Percentiles rank a stretch among this genome's conserved stretches.
Evolutionary conservation across 2,797 vertebrate genomes (phyloP).

Genomic region (Eulemur albifrons): DNA sequence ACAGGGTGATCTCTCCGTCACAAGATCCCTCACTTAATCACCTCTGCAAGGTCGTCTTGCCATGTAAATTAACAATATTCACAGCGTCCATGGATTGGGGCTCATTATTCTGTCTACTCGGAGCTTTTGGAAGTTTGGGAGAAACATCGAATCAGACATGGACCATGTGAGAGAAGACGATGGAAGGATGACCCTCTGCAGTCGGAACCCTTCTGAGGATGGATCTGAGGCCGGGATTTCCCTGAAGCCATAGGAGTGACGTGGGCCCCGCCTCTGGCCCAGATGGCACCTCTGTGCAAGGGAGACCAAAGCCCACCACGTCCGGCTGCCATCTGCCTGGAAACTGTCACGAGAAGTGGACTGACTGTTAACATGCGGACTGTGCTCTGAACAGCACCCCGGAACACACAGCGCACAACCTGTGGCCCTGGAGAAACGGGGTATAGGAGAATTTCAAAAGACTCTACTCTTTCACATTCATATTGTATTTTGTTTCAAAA

Average conservation of each 20-base stretch:
- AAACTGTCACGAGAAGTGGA: too few species aligned
- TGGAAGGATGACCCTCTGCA: background rate
- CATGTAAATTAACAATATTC: background rate
- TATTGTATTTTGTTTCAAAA: background rate
- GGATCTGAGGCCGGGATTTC: too few species aligned
- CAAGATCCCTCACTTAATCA: background rate
- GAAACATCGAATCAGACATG: background rate
- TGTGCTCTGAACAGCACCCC: background rate
- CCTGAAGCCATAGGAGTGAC: too few species aligned
- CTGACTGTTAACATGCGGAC: fast-evolving
- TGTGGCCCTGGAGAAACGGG: too few species aligned
- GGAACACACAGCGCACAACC: too few species aligned
- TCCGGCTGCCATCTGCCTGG: background rate
- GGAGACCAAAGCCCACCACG: too few species aligned
- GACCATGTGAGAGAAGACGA: background rate
- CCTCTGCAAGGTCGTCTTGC: background rate
- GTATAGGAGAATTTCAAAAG: background rate
- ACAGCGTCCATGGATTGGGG: background rate
- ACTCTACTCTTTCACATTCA: background rate
- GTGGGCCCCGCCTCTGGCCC: too few species aligned
- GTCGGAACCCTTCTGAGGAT: background rate
- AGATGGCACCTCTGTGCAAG: too few species aligned
- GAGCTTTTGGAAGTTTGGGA: background rate
- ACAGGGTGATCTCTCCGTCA: background rate
- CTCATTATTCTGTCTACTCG: background rate